phyloP scores from a whole-genome alignment of 2,113 vertebrate genomes.

The Recurvirostra avosetta region DNA sequence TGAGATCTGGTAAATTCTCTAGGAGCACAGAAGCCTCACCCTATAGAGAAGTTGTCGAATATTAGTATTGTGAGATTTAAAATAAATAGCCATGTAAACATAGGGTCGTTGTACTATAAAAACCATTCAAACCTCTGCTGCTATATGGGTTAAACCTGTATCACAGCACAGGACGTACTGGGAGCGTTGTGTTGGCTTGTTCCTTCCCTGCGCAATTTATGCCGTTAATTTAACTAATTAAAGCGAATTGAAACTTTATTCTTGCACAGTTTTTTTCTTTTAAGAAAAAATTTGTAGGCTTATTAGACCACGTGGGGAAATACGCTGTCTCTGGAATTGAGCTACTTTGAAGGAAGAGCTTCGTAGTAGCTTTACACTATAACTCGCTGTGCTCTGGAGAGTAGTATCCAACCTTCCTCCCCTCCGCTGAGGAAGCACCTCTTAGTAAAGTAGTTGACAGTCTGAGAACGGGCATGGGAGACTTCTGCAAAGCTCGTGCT shows the following conservation, averaged over 20 bases:
- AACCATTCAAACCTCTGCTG: not conserved
- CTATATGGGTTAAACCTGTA: not conserved
- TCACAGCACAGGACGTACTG: not conserved
- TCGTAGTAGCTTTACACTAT: not conserved
- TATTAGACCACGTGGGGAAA: not conserved
- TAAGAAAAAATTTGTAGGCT: not conserved
- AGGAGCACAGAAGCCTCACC: not conserved
- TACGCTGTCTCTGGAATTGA: not conserved
- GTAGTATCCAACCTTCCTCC: not conserved
- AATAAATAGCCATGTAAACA: not conserved
- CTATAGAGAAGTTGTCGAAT: not conserved
- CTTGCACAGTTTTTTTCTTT: not conserved
- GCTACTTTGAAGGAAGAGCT: not conserved
- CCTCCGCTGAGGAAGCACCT: not conserved
- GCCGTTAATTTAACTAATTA: not conserved
- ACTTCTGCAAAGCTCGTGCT: not conserved
- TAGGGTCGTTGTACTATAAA: not conserved
- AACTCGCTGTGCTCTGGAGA: not conserved
- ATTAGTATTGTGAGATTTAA: not conserved
- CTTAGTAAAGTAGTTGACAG: not conserved
- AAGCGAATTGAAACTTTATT: not conserved
- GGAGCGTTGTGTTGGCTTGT: not conserved
- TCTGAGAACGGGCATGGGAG: not conserved
- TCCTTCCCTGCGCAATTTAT: not conserved
- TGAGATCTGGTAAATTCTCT: not conserved